Percentiles rank a stretch among this genome's conserved stretches.
Evolutionary conservation across 2,113 vertebrate genomes (phyloP).

Genomic region (Callorhinus ursinus): DNA sequence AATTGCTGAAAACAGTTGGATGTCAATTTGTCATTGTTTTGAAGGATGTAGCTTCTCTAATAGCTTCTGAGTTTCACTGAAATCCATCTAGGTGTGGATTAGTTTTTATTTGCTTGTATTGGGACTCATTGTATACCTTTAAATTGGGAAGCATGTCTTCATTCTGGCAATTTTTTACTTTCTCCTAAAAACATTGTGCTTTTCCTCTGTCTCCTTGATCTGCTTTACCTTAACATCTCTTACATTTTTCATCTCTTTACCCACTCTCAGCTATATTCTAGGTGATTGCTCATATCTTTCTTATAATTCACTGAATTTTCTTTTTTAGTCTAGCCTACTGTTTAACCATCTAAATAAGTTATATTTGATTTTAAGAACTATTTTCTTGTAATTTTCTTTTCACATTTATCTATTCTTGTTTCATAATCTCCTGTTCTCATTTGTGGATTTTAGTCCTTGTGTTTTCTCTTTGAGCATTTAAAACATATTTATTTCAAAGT

Average conservation of each 20-base stretch:
- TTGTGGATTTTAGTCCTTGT: background rate
- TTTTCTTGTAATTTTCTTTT: background rate
- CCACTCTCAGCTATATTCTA: background rate
- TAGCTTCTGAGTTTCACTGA: background rate
- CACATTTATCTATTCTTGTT: background rate
- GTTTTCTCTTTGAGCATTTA: background rate
- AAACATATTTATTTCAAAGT: background rate
- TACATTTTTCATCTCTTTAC: background rate
- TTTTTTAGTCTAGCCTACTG: background rate
- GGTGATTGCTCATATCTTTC: background rate
- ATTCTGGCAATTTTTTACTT: background rate
- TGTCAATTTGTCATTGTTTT: background rate
- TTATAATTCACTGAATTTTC: background rate
- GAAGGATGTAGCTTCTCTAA: background rate
- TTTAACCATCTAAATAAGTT: slow-evolving; percentile 7
- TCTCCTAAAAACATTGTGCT: background rate
- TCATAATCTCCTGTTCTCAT: background rate
- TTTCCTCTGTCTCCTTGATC: background rate
- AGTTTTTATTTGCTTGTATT: background rate
- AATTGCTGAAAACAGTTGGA: background rate
- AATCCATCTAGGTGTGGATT: background rate
- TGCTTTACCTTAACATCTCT: background rate
- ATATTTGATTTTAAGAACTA: background rate
- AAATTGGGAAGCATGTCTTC: background rate
- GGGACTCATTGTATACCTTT: background rate